These are phyloP conservation scores for Eupeodes corollae DNA, from an alignment of 1,140 invertebrate genomes.

Conservation along the genomic window DNA sequence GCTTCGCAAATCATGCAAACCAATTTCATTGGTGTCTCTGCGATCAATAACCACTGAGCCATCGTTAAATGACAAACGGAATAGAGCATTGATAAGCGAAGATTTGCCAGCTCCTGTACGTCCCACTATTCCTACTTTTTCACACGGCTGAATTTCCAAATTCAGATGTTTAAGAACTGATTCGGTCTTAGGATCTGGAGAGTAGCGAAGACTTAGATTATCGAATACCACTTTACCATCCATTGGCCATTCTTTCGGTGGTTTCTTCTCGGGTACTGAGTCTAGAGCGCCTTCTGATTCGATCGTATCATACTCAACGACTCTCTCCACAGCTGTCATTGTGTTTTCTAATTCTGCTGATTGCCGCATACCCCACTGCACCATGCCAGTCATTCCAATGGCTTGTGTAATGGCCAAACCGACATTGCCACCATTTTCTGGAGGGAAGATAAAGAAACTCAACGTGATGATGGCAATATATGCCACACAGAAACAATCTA, in stretches of 20 bases:
- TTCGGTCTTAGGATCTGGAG: constrained; percentile 46
- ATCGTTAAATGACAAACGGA: constrained; percentile 58
- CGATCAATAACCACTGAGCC: constrained; percentile 64
- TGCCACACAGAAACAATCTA: constrained; percentile 63
- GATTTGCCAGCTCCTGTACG: constrained; percentile 90
- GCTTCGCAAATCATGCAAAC: constrained; percentile 58
- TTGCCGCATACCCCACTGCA: constrained; percentile 76
- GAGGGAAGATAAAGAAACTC: constrained; percentile 53
- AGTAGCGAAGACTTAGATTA: constrained; percentile 54
- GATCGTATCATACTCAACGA: constrained; percentile 60
- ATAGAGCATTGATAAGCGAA: constrained; percentile 70
- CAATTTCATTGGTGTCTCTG: constrained; percentile 47
- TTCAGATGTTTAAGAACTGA: constrained; percentile 50
- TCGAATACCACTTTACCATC: constrained; percentile 56
- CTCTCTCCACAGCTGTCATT: constrained; percentile 71
- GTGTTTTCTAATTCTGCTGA: constrained; percentile 71
- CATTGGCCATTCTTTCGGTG: constrained; percentile 57
- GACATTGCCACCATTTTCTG: constrained; percentile 56
- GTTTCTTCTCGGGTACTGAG: constrained; percentile 50
- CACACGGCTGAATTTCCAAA: constrained; percentile 46
- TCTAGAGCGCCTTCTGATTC: constrained; percentile 56
- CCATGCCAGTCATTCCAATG: constrained; percentile 68
- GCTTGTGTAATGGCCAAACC: constrained; percentile 71
- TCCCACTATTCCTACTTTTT: constrained; percentile 68
- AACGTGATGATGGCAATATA: constrained; percentile 59